These are phyloP conservation scores for Lasioglossum lativentre DNA, from an alignment of 2,888 invertebrate species.

Conservation along the genomic window DNA sequence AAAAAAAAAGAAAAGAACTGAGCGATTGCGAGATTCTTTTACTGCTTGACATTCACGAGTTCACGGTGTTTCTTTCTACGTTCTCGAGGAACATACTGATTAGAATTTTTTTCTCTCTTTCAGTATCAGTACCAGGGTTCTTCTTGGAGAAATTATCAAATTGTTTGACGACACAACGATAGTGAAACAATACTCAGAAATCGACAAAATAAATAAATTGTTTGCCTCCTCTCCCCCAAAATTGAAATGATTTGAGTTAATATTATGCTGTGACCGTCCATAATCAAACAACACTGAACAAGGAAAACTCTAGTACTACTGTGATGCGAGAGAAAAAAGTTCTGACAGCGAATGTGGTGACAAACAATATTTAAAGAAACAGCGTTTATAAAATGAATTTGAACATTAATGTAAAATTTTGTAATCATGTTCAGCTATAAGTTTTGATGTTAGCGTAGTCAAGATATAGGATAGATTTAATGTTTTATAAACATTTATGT, in stretches of 20 bases:
- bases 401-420: background rate
- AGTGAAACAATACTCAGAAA: background rate
- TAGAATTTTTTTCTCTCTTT: constrained; percentile 24
- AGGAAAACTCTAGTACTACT: constrained; percentile 21
- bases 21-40: constrained; percentile 25
- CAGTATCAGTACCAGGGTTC: constrained; percentile 19
- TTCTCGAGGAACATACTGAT: constrained; percentile 23
- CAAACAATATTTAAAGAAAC: constrained; percentile 42
- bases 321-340: constrained; percentile 10
- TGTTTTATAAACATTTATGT: background rate
- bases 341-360: constrained; percentile 21
- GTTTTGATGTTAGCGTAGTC: background rate
- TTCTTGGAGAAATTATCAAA: constrained; percentile 2
- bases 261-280: background rate
- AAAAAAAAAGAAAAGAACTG: constrained; percentile 13
- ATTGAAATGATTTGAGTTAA: background rate
- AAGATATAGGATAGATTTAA: constrained; percentile 1
- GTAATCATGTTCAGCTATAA: background rate
- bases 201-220: constrained; percentile 33
- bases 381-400: background rate
- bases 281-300: constrained; percentile 17
- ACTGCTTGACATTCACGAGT: constrained; percentile 46
- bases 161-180: constrained; percentile 10
- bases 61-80: constrained; percentile 17
- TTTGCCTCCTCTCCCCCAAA: background rate